Percentiles rank a stretch among this genome's conserved stretches.
Evolutionary conservation across 2,113 vertebrate genomes (phyloP).

Genomic region (Microcebus tavaratra): DNA sequence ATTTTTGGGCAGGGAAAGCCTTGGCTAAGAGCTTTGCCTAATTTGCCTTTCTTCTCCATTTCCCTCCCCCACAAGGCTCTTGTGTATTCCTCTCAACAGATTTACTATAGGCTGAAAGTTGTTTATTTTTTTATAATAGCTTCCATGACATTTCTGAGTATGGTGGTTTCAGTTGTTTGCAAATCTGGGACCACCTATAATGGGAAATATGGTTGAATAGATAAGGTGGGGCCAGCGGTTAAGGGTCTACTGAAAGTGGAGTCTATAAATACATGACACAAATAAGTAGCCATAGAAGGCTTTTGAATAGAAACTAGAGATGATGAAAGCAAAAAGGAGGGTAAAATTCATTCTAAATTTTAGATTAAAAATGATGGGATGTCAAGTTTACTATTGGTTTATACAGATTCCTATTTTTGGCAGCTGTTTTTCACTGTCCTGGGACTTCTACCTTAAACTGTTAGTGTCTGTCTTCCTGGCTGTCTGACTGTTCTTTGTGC

Average conservation of each 20-base stretch:
- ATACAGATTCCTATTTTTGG: not conserved
- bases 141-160: conserved; percentile 5
- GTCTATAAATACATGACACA: not conserved
- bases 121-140: not conserved
- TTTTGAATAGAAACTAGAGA: not conserved
- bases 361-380: not conserved
- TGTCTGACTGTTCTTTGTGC: conserved; percentile 1
- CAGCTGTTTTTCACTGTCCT: not conserved
- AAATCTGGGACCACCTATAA: not conserved
- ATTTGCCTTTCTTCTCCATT: not conserved
- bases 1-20: conserved; percentile 25
- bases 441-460: conserved; percentile 3
- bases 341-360: conserved; percentile 22
- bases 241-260: not conserved
- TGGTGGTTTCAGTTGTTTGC: not conserved
- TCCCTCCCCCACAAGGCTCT: not conserved
- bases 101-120: not conserved
- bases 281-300: not conserved
- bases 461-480: not conserved
- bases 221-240: not conserved
- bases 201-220: conserved; percentile 10
- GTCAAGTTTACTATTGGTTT: not conserved
- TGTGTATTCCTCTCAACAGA: conserved; percentile 10
- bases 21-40: not conserved
- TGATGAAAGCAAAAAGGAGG: conserved; percentile 24